Conservation (phyloP, 1,140 invertebrate genomes). For the Lasioglossum baleicum region DNA sequence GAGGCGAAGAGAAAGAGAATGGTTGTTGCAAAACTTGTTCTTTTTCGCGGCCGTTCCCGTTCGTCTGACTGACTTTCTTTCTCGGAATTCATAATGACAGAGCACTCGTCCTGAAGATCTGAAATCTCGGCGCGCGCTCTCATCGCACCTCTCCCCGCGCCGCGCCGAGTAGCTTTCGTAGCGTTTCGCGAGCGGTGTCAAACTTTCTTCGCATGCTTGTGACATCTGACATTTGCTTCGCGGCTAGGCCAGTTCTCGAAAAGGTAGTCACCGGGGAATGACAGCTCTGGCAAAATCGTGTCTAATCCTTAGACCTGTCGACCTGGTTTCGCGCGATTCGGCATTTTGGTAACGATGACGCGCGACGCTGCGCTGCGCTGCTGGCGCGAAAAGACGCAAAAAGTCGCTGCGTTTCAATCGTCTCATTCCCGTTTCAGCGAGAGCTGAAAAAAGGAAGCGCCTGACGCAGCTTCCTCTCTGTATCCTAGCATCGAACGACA, state of each 20-base stretch:
- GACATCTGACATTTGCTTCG: constrained; percentile 34
- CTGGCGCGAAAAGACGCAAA: too few relatives aligned
- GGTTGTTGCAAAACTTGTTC: not conserved
- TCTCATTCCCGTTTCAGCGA: too few relatives aligned
- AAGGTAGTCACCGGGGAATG: constrained; percentile 4
- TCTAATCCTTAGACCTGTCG: constrained; percentile 1
- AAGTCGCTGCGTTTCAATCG: too few relatives aligned
- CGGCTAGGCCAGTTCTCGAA: constrained; percentile 25
- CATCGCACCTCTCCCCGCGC: too few relatives aligned
- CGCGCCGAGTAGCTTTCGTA: not conserved
- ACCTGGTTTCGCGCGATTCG: not conserved
- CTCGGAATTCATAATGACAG: constrained; percentile 26
- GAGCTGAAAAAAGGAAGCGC: not conserved
- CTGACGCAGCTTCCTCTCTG: not conserved
- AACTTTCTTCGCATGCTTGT: constrained; percentile 52
- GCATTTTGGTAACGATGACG: not conserved
- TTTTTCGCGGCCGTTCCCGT: not conserved
- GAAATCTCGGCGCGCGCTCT: constrained; percentile 1
- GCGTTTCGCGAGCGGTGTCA: constrained; percentile 45
- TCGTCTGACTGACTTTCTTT: constrained; percentile 1
- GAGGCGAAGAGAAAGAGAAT: not conserved
- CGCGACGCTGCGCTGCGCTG: not conserved
- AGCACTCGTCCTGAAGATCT: not conserved
- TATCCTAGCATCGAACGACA: too few relatives aligned
- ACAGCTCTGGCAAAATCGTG: constrained; percentile 8